phyloP scores from a whole-genome alignment of 2,888 invertebrate genomes.

The Eupithecia insigniata region DNA sequence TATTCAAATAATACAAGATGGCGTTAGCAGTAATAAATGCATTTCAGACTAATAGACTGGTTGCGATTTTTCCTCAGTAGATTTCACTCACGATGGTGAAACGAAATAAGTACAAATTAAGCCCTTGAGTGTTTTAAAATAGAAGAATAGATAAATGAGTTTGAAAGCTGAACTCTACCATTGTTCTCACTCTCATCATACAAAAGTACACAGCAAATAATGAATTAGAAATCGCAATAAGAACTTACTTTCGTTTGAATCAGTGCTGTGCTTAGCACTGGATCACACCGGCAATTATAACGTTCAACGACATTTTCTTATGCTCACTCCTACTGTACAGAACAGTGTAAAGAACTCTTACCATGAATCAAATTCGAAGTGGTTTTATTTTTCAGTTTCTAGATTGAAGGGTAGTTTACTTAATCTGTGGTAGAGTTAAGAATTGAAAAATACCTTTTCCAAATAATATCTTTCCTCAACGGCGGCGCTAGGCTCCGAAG shows the following conservation, averaged over 20 bases:
- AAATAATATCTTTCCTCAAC: no score
- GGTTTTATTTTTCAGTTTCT: not conserved
- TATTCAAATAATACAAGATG: not conserved
- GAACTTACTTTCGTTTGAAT: slow-evolving; percentile 43
- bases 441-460: no score
- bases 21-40: not conserved
- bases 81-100: slow-evolving; percentile 10
- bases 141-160: not conserved
- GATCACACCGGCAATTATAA: slow-evolving; percentile 49
- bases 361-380: not conserved
- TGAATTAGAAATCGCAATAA: slow-evolving; percentile 37
- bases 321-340: slow-evolving; percentile 67
- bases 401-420: not conserved
- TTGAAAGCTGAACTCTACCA: not conserved
- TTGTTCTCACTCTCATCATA: slow-evolving; percentile 3
- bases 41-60: not conserved
- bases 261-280: slow-evolving; percentile 30
- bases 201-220: slow-evolving; percentile 11
- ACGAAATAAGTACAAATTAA: not conserved
- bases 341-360: slow-evolving; percentile 60
- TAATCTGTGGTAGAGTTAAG: no score
- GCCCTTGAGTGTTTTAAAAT: not conserved
- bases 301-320: slow-evolving; percentile 64
- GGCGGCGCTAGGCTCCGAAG: no score
- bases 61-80: not conserved